These are phyloP conservation scores for Lates calcarifer DNA, from an alignment of 2,113 vertebrate genomes.

Conservation along the genomic window DNA sequence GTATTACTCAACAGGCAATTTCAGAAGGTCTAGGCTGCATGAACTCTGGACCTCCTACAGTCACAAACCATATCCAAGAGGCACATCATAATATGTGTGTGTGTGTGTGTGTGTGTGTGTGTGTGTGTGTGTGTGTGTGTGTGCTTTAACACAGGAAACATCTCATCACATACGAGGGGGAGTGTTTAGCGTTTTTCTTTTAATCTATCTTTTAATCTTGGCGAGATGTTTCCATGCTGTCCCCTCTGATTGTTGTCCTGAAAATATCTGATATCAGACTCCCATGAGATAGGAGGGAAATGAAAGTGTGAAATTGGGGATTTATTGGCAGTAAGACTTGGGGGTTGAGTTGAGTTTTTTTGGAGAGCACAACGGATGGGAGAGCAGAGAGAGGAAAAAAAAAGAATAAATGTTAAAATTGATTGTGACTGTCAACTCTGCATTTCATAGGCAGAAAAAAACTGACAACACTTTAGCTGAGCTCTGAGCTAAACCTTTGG, in stretches of 20 bases:
- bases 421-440: neutral
- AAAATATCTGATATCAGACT: constrained; percentile 25
- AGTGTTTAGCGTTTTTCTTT: constrained; percentile 25
- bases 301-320: constrained; percentile 3
- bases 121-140: neutral
- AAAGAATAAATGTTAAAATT: neutral
- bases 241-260: constrained; percentile 30
- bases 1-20: constrained; percentile 75
- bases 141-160: constrained; percentile 51
- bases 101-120: neutral
- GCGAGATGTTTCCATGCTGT: constrained; percentile 43
- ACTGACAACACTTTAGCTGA: neutral
- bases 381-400: neutral
- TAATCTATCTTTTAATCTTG: constrained; percentile 45
- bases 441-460: neutral
- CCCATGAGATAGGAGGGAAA: constrained; percentile 7
- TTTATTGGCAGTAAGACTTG: constrained; percentile 15
- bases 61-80: constrained; percentile 54
- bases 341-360: neutral
- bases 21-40: constrained; percentile 56
- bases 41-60: constrained; percentile 66
- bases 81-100: neutral
- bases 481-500: constrained; percentile 7
- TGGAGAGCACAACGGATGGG: constrained; percentile 3
- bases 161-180: constrained; percentile 48